Base-by-base conservation (phyloP, 2,888 invertebrate species). In the Heliconius charithonia region DNA sequence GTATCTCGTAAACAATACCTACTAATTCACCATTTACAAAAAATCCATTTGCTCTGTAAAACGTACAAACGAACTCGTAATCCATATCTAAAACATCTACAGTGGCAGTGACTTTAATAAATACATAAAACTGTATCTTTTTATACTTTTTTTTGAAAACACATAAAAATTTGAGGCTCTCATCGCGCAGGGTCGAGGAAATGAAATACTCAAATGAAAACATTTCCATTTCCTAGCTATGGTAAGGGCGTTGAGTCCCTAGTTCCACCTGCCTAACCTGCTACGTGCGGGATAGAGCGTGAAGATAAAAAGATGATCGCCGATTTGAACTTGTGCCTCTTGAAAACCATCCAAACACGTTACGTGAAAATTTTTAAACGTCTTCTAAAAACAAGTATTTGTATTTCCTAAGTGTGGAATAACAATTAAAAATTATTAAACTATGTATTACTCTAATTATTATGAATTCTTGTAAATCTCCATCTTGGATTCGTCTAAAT, bases 401-500 rank as follows among this genome's bases (percentile, higher is more conserved):
- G 19, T 22, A 22, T 9, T 56, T 56, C 56, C 56, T 56, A 56
- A 56, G 56, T 56, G 51, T 56, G 22, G 2, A 56, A 56, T 56
- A 56, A 22, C 22, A 22, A 22, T 22, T 9, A 56, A 22, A 56
- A 56, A 7, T 22, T 56, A 19, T 56, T 56, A n/a, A 22, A 56
- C 22, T 29, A 32, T n/a, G 16, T 12, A 29, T 56, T 29, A n/a
- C 22, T 29, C 6, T 22, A 27, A 29, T 62, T 59, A 71, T 75
- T 76, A 80, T 65, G 74, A 82, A 37, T 67, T 73, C 22, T 82
- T 82, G 22, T 75, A 80, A 27, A 81, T 77, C 13, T 69, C 51
- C 75, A 79, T 80, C 75, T 86, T 86, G 62, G 80, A 78, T 10
- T 84, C 85, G 6, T 75, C 83, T 63, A 85, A 85, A 1, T 88